Evolutionary conservation across 2,888 invertebrate genomes (phyloP).

Genomic region (Maniola hyperantus): DNA sequence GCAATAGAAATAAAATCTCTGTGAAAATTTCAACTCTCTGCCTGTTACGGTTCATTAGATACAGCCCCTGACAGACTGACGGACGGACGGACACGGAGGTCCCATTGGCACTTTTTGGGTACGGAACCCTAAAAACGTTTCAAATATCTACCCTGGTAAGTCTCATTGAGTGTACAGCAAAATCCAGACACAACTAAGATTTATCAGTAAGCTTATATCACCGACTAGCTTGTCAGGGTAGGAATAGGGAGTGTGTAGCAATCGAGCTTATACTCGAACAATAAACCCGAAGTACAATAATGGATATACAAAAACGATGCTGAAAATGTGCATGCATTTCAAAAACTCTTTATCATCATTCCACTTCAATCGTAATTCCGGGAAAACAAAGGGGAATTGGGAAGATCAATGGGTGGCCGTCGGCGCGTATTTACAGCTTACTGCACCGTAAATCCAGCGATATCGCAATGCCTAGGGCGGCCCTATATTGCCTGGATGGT

Average conservation of each 20-base stretch:
- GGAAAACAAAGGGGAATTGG: constrained; percentile 50
- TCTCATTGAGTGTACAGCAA: neutral
- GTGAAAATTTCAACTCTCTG: no score
- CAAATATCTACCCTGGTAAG: no score
- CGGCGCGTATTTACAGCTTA: constrained; percentile 62
- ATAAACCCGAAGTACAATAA: constrained; percentile 34
- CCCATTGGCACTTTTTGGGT: no score
- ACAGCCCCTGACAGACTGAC: no score
- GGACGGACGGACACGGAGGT: no score
- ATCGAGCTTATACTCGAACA: constrained; percentile 27
- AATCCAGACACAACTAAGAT: neutral
- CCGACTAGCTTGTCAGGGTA: neutral
- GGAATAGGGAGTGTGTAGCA: neutral
- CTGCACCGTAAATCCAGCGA: constrained; percentile 71
- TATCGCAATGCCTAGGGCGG: constrained; percentile 58
- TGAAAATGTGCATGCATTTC: constrained; percentile 41
- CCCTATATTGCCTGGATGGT: constrained; percentile 35
- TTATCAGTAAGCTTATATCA: neutral
- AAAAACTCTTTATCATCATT: constrained; percentile 47
- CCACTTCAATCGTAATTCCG: constrained; percentile 50
- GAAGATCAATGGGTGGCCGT: constrained; percentile 63
- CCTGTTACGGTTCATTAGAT: no score
- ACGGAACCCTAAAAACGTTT: no score
- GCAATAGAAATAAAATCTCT: no score
- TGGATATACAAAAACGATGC: constrained; percentile 35